phyloP scores from a whole-genome alignment of 2,888 invertebrate genomes.

The Colostygia pectinataria region DNA sequence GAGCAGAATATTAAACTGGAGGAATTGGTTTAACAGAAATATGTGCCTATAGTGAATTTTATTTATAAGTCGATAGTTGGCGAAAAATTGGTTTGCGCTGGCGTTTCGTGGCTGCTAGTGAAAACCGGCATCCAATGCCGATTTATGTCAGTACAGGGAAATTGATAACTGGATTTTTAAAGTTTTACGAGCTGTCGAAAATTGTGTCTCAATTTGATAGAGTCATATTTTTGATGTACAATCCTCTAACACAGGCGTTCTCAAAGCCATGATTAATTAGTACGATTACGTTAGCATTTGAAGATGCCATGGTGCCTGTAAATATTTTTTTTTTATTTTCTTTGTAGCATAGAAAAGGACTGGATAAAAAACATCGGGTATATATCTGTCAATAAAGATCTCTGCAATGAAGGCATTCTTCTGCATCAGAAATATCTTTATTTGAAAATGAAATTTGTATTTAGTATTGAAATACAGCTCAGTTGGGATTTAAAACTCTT shows the following conservation, averaged over 20 bases:
- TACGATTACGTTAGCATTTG: too few species aligned
- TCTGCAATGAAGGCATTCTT: too few species aligned
- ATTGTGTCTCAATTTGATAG: constrained; percentile 13
- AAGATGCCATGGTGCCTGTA: too few species aligned
- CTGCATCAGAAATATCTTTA: too few species aligned
- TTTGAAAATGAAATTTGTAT: too few species aligned
- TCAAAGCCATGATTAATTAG: too few species aligned
- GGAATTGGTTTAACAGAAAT: constrained; percentile 42
- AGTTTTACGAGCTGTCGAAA: constrained; percentile 12
- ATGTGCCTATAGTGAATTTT: constrained; percentile 40
- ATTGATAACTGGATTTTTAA: constrained; percentile 27
- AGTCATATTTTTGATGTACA: constrained; percentile 1
- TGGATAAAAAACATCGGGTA: too few species aligned
- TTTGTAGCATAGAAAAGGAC: too few species aligned
- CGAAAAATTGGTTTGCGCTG: constrained; percentile 29
- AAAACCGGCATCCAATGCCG: constrained; percentile 29
- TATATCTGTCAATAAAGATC: too few species aligned
- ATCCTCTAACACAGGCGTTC: neutral
- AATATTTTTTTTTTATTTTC: too few species aligned
- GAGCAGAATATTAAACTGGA: constrained; percentile 43
- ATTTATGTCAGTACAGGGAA: constrained; percentile 31
- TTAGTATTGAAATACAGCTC: too few species aligned
- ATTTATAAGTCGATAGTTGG: constrained; percentile 38
- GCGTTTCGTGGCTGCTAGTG: constrained; percentile 23
- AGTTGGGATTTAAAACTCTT: too few species aligned